These are phyloP conservation scores for Cheilosia scutellata DNA, from an alignment of 2,888 invertebrate species.

Conservation along the genomic window DNA sequence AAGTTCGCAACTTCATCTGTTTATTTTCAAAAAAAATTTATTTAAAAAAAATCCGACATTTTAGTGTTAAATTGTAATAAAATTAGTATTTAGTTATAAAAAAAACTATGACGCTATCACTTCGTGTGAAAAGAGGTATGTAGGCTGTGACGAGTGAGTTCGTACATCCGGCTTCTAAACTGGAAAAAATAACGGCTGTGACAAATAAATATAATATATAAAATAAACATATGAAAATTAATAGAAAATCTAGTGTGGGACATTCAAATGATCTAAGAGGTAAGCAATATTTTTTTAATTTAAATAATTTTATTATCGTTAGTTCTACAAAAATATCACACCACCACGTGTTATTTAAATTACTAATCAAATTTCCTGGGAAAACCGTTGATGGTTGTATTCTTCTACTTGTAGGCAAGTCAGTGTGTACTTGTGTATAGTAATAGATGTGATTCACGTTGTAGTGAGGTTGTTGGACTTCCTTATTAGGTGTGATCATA, in stretches of 20 bases:
- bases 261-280: conserved; percentile 48
- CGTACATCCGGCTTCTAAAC: conserved; percentile 69
- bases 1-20: conserved; percentile 33
- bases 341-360: conserved; percentile 73
- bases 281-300: conserved; percentile 49
- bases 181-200: conserved; percentile 47
- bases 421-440: neutral
- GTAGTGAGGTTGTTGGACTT: conserved; percentile 71
- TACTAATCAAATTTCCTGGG: conserved; percentile 54
- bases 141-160: conserved; percentile 66
- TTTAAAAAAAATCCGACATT: conserved; percentile 17
- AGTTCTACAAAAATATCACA: conserved; percentile 62
- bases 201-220: conserved; percentile 25
- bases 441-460: conserved; percentile 41
- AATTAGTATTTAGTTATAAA: conserved; percentile 26
- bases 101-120: conserved; percentile 65
- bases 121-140: conserved; percentile 52
- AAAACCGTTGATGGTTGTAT: conserved; percentile 50
- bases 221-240: conserved; percentile 7
- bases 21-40: neutral
- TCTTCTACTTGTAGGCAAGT: neutral
- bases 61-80: conserved; percentile 32
- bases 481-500: conserved; percentile 57
- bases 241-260: conserved; percentile 14
- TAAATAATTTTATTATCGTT: conserved; percentile 42